These are phyloP conservation scores for Mellilla xanthometata DNA, from an alignment of 2,888 invertebrate species.

Conservation along the genomic window DNA sequence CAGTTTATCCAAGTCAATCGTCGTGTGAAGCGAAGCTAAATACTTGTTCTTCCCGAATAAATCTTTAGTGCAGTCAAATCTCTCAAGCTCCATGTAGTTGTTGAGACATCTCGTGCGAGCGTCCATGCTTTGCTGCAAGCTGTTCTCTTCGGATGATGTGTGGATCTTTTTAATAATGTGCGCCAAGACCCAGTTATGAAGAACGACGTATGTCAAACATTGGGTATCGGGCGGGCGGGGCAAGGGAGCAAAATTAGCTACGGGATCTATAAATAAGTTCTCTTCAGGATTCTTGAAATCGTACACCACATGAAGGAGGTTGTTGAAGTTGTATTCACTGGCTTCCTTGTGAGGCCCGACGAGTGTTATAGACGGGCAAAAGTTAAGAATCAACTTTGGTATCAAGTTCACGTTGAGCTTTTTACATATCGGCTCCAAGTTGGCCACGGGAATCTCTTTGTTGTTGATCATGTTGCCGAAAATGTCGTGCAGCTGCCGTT, in stretches of 20 bases:
- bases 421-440: slow-evolving; percentile 86
- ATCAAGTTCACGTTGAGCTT: slow-evolving; percentile 88
- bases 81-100: slow-evolving; percentile 81
- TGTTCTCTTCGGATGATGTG: slow-evolving; percentile 73
- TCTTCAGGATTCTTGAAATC: slow-evolving; percentile 71
- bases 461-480: slow-evolving; percentile 87
- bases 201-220: slow-evolving; percentile 84
- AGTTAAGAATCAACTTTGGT: slow-evolving; percentile 87
- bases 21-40: slow-evolving; percentile 83
- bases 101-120: slow-evolving; percentile 83
- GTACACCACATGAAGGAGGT: slow-evolving; percentile 64
- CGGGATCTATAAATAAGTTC: slow-evolving; percentile 73
- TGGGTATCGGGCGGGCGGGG: slow-evolving; percentile 74
- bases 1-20: slow-evolving; percentile 74
- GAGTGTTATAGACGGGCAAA: slow-evolving; percentile 85
- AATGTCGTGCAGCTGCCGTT: slow-evolving; percentile 81
- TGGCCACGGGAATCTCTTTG: slow-evolving; percentile 84
- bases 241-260: slow-evolving; percentile 65
- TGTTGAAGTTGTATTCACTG: slow-evolving; percentile 62
- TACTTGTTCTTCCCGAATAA: slow-evolving; percentile 82
- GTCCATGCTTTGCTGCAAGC: slow-evolving; percentile 76
- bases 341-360: slow-evolving; percentile 63
- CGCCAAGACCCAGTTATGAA: slow-evolving; percentile 86
- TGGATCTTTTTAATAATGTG: slow-evolving; percentile 86
- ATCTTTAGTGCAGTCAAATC: slow-evolving; percentile 76